Conservation (phyloP, 1,140 invertebrate species). For the Harpegnathos saltator region DNA sequence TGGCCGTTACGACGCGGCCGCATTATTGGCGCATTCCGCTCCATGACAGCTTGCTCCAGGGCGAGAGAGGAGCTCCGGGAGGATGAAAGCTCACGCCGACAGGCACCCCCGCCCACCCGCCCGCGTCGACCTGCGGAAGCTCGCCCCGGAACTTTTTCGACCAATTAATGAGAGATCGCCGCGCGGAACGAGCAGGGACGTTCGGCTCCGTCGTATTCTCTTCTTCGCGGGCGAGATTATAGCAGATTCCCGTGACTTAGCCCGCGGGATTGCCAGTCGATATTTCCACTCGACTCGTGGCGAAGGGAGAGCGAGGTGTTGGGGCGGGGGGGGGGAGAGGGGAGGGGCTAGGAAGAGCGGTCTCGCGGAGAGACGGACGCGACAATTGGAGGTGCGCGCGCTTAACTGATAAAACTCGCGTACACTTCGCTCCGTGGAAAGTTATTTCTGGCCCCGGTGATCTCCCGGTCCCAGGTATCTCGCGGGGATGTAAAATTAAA, state of each 20-base stretch:
- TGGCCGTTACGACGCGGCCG: slow-evolving; percentile 53
- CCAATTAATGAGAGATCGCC: slow-evolving; percentile 65
- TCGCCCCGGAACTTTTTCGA: slow-evolving; percentile 60
- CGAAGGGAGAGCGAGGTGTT: no score
- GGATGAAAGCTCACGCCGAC: slow-evolving; percentile 25
- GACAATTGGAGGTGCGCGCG: slow-evolving; percentile 50
- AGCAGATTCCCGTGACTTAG: slow-evolving; percentile 54
- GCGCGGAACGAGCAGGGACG: slow-evolving; percentile 19
- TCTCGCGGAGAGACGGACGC: slow-evolving; percentile 9
- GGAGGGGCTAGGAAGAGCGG: background rate
- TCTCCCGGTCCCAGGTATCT: slow-evolving; percentile 46
- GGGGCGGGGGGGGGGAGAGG: no score
- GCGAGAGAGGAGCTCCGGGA: slow-evolving; percentile 20
- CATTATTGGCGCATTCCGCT: slow-evolving; percentile 65
- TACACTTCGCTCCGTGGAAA: slow-evolving; percentile 44
- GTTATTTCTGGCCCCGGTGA: slow-evolving; percentile 49
- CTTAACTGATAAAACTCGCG: slow-evolving; percentile 59
- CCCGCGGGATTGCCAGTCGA: slow-evolving; percentile 45
- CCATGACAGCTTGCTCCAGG: slow-evolving; percentile 50
- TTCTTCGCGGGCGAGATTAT: slow-evolving; percentile 30
- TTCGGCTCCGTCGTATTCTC: slow-evolving; percentile 32
- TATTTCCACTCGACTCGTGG: slow-evolving; percentile 48
- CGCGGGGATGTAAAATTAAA: slow-evolving; percentile 61
- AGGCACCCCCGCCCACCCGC: background rate
- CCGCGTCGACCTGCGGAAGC: background rate